Evolutionary conservation across 2,888 invertebrate species (phyloP).

Genomic region (Tuberolachnus salignus): DNA sequence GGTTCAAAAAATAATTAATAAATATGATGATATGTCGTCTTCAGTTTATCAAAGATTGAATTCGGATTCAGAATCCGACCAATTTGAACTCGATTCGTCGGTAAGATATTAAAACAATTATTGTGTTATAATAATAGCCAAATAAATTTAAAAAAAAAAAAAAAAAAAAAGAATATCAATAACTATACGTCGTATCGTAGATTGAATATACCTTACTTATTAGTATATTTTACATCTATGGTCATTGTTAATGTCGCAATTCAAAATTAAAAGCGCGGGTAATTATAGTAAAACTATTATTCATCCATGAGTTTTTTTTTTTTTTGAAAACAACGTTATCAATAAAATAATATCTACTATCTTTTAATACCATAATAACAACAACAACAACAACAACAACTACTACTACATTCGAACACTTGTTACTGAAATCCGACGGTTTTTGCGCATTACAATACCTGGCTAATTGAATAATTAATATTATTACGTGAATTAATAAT

Average conservation of each 20-base stretch:
- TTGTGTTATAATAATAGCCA: not conserved
- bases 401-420: not conserved
- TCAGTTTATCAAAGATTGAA: slow-evolving; percentile 3
- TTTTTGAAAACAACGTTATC: slow-evolving; percentile 1
- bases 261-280: not conserved
- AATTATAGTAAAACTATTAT: too few relatives aligned
- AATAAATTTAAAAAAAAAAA: not conserved
- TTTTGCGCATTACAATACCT: not conserved
- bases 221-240: not conserved
- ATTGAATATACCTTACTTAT: too few relatives aligned
- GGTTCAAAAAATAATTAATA: slow-evolving; percentile 2
- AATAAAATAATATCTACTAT: not conserved
- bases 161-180: not conserved
- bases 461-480: not conserved
- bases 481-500: not conserved
- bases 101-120: slow-evolving; percentile 18
- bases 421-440: not conserved
- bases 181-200: too few relatives aligned
- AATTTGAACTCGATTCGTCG: slow-evolving; percentile 1
- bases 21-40: not conserved
- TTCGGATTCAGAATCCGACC: slow-evolving; percentile 4
- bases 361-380: not conserved
- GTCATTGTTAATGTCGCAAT: not conserved
- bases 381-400: slow-evolving; percentile 11
- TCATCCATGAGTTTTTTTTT: slow-evolving; percentile 18